Base-by-base conservation (phyloP, 2,797 vertebrate genomes). In the Periparus ater region DNA sequence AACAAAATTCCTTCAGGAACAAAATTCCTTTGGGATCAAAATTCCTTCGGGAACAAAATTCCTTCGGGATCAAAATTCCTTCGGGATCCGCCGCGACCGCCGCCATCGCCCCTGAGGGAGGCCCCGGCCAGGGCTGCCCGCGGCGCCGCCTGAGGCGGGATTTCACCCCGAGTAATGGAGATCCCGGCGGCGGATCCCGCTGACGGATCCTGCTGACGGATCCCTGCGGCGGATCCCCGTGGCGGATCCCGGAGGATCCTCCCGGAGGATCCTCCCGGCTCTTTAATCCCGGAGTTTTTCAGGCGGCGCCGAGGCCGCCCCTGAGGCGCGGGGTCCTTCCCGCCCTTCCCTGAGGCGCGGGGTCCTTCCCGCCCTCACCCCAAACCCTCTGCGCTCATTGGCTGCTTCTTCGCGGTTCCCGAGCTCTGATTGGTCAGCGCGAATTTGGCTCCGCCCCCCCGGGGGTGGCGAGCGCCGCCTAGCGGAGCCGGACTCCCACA, bases 191-290 rank as follows among this genome's bases (percentile, higher is more conserved):
- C 8, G 2, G 17, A 17, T 23, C n/a, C 70, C 25, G 53, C 5
- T 12, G 18, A 12, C 3, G 0, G 40, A 17, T 44, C 17, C 32
- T 2, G 48, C 3, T 8, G 15, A 1, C 6, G 0, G 53, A 10
- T 30, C 25, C 54, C 50, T 27, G 16, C 6, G 2, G 1, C 4
- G 2, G 16, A 40, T 26, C 30, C 30, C 9, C 13, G 10, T 4
- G 13, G 1, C 5, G 1, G 17, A 26, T 42, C 38, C 50, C 29
- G 21, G 38, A 38, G 38, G 38, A 38, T 38, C 38, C 38, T 38
- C 38, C 38, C 38, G 38, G 38, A 11, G 38, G 38, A 38, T 38
- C 38, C 38, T 38, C 38, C 38, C 38, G 38, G 38, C 11, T 38
- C 11, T 38, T 38, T 38, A 5, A 40, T 36, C 40, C 51, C 34